Evolutionary conservation across 2,888 invertebrate species (phyloP), one percentile per base, ranked within the genome.

Genomic region (Synergus umbraculus): DNA sequence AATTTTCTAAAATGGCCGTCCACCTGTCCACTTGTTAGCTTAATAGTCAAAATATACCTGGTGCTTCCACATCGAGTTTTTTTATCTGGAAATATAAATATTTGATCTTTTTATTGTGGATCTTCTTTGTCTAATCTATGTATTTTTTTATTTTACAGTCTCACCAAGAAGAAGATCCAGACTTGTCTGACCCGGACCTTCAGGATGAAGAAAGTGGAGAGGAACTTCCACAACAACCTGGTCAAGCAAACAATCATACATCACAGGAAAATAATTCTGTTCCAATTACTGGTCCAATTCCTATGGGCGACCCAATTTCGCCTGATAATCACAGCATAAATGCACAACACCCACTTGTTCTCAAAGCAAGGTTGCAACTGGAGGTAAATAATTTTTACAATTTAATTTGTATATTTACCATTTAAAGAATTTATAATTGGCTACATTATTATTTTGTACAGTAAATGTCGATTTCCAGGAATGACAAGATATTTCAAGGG

Each of bases 321-420:
- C 91, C 29, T 29, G 29, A 29, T 29, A 29, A 29, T 29, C 29
- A 29, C 29, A 29, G 3, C 41, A 94, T 94, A 90, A 93, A 93
- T 73, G 93, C 94, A 10, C 93, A 94, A 41, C 94, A 94, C 86
- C 94, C 94, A 29, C 94, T 94, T 86, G 91, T 94, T 58, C 83
- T 92, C 29, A 29, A 29, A 78, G 86, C 90, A 18, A 92, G 92
- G 85, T 83, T 92, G 64, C 92, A 91, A 87, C 85, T 89, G 86
- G 91, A 92, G 88, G 92, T 92, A 78, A 85, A 89, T 88, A 29
- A 29, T 29, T 3, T 29, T 29, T 29, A 3, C 29, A 29, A 29
- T 29, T 29, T 29, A 29, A 29, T 29, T 29, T 29, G 22, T 29
- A 29, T 29, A 29, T 29, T 29, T 29, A 29, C 3, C 29, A 29